These are phyloP conservation scores for Eupithecia vulgata DNA, from an alignment of 2,888 invertebrate species.

Conservation along the genomic window DNA sequence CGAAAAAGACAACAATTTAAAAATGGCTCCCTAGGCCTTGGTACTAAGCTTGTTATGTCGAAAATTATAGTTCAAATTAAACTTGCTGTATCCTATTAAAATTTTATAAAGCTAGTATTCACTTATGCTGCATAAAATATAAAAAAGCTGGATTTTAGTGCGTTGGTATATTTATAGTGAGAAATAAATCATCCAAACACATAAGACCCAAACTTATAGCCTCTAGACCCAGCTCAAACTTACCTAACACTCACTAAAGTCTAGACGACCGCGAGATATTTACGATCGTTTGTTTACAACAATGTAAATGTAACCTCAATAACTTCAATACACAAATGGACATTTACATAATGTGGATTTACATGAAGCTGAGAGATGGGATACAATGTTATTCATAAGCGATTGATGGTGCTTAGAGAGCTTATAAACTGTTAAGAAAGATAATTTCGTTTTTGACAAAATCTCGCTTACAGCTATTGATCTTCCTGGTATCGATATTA, in stretches of 20 bases:
- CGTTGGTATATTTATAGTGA: neutral
- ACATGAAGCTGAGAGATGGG: slow-evolving; percentile 18
- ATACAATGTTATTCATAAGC: slow-evolving; percentile 1
- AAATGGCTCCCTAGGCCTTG: too few relatives aligned
- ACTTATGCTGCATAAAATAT: neutral
- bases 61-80: neutral
- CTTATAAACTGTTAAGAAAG: neutral
- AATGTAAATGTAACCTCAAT: slow-evolving; percentile 44
- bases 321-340: slow-evolving; percentile 29
- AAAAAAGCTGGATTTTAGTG: neutral
- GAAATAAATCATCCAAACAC: neutral
- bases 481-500: neutral
- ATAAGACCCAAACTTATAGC: neutral
- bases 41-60: too few relatives aligned
- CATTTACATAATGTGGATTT: slow-evolving; percentile 46
- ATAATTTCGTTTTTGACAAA: neutral
- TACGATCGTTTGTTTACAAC: slow-evolving; percentile 31
- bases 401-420: neutral
- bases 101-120: neutral
- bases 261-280: slow-evolving; percentile 26
- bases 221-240: neutral
- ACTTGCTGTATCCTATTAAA: neutral
- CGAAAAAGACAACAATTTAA: too few relatives aligned
- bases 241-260: neutral
- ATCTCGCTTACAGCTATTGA: neutral